phyloP scores from a whole-genome alignment of 2,113 vertebrate genomes.

The Urocitellus parryii region DNA sequence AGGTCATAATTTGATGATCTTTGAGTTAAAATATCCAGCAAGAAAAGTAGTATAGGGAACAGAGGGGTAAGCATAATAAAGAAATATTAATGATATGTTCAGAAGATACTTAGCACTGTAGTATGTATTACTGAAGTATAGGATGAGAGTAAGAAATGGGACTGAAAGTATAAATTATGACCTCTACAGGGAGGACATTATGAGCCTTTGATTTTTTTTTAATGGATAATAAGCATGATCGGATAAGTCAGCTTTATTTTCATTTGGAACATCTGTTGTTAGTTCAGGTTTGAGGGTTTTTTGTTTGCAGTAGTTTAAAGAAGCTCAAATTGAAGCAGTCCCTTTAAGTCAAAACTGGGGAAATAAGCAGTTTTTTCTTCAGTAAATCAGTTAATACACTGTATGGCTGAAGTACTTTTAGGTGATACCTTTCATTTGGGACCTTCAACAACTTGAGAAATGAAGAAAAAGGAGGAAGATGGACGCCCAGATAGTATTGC shows the following conservation, averaged over 20 bases:
- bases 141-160: not conserved
- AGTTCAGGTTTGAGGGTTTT: constrained; percentile 56
- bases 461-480: constrained; percentile 34
- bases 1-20: not conserved
- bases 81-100: not conserved
- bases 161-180: constrained; percentile 26
- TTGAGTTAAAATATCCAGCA: not conserved
- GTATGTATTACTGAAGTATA: not conserved
- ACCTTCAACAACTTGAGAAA: constrained; percentile 56
- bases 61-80: not conserved
- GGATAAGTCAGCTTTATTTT: constrained; percentile 71
- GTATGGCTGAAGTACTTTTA: not conserved
- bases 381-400: constrained; percentile 55
- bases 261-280: constrained; percentile 68
- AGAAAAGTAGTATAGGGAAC: not conserved
- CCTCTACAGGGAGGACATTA: constrained; percentile 33
- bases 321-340: constrained; percentile 55
- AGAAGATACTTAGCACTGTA: constrained; percentile 39
- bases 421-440: not conserved
- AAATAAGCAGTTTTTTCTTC: constrained; percentile 32
- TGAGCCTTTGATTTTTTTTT: constrained; percentile 28
- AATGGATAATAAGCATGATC: constrained; percentile 20
- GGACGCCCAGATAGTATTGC: not conserved
- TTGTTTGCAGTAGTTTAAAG: constrained; percentile 60
- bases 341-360: constrained; percentile 56